Evolutionary conservation across 1,140 invertebrate species (phyloP), one percentile per base, ranked within the genome.

Genomic region (Drosophila burlai): DNA sequence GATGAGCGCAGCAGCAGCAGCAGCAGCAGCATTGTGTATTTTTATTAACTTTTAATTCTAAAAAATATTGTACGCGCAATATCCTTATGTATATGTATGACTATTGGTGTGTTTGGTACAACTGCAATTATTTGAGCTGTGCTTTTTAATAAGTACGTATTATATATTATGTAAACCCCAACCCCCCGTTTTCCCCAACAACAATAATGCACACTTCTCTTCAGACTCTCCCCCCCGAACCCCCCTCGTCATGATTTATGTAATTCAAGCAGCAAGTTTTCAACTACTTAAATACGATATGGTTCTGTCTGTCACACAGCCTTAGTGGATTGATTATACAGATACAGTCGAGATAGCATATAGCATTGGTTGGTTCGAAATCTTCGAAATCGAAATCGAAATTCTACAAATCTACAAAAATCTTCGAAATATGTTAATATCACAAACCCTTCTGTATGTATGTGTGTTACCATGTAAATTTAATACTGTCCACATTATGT

Each of bases 381-480:
- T 50, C 46, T 55, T 54, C 52, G 18, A 54, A 54, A 54, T 54
- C 50, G 52, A 34, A 34, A 34, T 34, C 9, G 29, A 36, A 21
- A 55, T 15, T 36, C 52, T 55, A 55, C 52, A 55, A 55, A 55
- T 55, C 52, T 38, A 38, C 52, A 55, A 38, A 55, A 55, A 82
- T 63, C 63, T 65, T 62, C 61, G 34, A 78, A 74, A 68, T 78
- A 79, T 79, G 68, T 81, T 84, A 71, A 82, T 82, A 78, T 84
- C 81, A 60, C 68, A 24, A 78, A 81, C 58, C 67, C 71, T 72
- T 75, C 71, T 73, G 65, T 76, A 80, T 74, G 68, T 80, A 80
- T 81, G 69, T 84, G 71, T 85, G 82, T 73, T 81, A 78, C 62
- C 80, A 77, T 73, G 61, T 69, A 83, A 72, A 76, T 80, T 80